Base-by-base conservation (phyloP, 2,888 invertebrate species). In the Drosophila picticornis region DNA sequence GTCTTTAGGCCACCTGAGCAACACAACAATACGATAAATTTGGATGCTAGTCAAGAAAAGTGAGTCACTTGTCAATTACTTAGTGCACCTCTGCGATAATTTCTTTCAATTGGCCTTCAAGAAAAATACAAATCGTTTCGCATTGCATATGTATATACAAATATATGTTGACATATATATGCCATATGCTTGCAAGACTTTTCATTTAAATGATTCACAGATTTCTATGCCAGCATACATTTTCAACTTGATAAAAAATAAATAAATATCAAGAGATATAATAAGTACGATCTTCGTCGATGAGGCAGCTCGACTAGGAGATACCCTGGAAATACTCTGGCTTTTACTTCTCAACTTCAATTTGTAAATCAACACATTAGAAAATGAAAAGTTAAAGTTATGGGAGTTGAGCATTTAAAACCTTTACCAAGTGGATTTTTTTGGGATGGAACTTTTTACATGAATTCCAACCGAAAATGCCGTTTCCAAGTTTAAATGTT, bases 171-270 rank as follows among this genome's bases (percentile, higher is more conserved):
- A 16, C 22, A 25, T 46, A 25, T 46, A 46, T 19, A 5, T n/a
- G 63, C 63, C 64, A 50, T 32, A 38, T 32, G 64, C 19, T 50
- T 32, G 64, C 63, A 16, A 51, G 46, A 61, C 60, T 40, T 58
- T 50, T 59, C 31, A 46, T 62, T 61, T 65, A 71, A 87, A 86
- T 87, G 90, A 90, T 59, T 90, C 87, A 89, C 78, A 56, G 82
- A 81, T 75, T 73, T 71, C 58, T 34, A 55, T 59, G 59, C 65
- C 67, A 75, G 57, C 66, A 75, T 83, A 75, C 67, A 75, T 66
- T 36, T 63, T 48, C 19, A 43, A 63, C 34, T 70, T 46, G 58
- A 65, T 70, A 75, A 55, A 72, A 56, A 40, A 34, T 29, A 52
- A 43, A 48, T 48, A 58, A 66, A 61, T 19, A 6, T 25, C 4